Evolutionary conservation across 2,797 vertebrate species (phyloP).

Genomic region (Chromis chromis): DNA sequence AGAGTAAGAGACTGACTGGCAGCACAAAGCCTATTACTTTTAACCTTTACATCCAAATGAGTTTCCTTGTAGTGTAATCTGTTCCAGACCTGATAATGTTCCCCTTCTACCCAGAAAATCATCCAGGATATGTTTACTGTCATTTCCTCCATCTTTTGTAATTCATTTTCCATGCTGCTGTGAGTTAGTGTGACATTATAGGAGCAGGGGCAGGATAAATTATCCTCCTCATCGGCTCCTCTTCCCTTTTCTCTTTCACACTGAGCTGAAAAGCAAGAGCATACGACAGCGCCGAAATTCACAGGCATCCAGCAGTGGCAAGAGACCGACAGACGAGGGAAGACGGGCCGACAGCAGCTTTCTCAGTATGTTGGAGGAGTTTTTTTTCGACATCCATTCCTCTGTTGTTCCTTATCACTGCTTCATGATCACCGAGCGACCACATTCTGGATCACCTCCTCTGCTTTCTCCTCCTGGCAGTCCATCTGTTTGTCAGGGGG

Average conservation of each 20-base stretch:
- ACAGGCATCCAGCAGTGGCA: slow-evolving; percentile 28
- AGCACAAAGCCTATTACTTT: slow-evolving; percentile 54
- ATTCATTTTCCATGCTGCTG: slow-evolving; percentile 64
- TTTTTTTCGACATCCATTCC: slow-evolving; percentile 47
- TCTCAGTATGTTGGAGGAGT: slow-evolving; percentile 31
- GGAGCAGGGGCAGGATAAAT: slow-evolving; percentile 50
- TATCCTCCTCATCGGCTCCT: slow-evolving; percentile 40
- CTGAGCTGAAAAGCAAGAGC: slow-evolving; percentile 34
- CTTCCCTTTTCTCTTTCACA: slow-evolving; percentile 46
- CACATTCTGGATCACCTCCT: slow-evolving; percentile 63
- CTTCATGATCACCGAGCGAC: slow-evolving; percentile 51
- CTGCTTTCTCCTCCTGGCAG: slow-evolving; percentile 56
- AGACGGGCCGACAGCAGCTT: slow-evolving; percentile 15
- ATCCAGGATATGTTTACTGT: slow-evolving; percentile 72
- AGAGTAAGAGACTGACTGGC: slow-evolving; percentile 46
- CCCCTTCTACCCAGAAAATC: slow-evolving; percentile 59
- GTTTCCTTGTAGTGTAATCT: slow-evolving; percentile 51
- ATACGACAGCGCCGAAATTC: slow-evolving; percentile 44
- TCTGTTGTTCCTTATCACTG: slow-evolving; percentile 59
- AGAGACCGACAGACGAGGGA: slow-evolving; percentile 28
- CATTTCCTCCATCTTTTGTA: slow-evolving; percentile 57
- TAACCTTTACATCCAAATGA: slow-evolving; percentile 64
- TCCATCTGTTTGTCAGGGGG: slow-evolving; percentile 67
- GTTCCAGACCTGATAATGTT: slow-evolving; percentile 54
- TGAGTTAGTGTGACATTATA: slow-evolving; percentile 69